Evolutionary conservation across 1,140 invertebrate species (phyloP).

Genomic region (Ooceraea biroi): DNA sequence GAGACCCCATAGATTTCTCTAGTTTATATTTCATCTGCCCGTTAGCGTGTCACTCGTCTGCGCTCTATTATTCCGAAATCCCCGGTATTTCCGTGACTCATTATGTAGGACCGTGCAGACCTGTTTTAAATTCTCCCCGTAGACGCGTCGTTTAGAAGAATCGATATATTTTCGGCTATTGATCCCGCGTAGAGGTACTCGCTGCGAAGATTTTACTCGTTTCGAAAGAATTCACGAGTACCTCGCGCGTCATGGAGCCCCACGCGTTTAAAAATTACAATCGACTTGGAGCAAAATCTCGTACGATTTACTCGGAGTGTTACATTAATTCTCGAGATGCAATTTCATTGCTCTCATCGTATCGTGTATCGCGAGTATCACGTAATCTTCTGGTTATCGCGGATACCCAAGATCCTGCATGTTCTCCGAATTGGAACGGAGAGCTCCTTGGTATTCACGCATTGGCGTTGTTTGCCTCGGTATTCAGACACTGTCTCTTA

Average conservation of each 20-base stretch:
- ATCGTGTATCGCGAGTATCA: neutral
- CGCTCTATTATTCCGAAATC: slow-evolving; percentile 67
- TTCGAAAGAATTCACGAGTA: neutral
- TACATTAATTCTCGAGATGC: neutral
- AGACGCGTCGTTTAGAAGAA: slow-evolving; percentile 36
- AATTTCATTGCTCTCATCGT: neutral
- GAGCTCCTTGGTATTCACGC: slow-evolving; percentile 64
- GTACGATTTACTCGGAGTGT: neutral
- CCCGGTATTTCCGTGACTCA: slow-evolving; percentile 67
- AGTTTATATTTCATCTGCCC: slow-evolving; percentile 69
- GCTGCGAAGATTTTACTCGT: neutral
- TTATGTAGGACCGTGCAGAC: slow-evolving; percentile 58
- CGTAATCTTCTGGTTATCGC: slow-evolving; percentile 9
- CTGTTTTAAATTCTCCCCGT: slow-evolving; percentile 64
- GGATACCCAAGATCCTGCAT: slow-evolving; percentile 16
- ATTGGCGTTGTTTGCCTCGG: slow-evolving; percentile 61
- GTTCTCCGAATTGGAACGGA: slow-evolving; percentile 24
- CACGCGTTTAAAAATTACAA: neutral
- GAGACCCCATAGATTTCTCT: slow-evolving; percentile 51
- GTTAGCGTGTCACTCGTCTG: slow-evolving; percentile 28
- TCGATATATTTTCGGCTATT: slow-evolving; percentile 62
- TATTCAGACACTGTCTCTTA: slow-evolving; percentile 75
- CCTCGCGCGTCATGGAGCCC: neutral
- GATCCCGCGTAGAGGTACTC: neutral
- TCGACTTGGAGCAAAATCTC: neutral